Conservation (phyloP, 2,113 vertebrate genomes). For the Urocolius indicus region DNA sequence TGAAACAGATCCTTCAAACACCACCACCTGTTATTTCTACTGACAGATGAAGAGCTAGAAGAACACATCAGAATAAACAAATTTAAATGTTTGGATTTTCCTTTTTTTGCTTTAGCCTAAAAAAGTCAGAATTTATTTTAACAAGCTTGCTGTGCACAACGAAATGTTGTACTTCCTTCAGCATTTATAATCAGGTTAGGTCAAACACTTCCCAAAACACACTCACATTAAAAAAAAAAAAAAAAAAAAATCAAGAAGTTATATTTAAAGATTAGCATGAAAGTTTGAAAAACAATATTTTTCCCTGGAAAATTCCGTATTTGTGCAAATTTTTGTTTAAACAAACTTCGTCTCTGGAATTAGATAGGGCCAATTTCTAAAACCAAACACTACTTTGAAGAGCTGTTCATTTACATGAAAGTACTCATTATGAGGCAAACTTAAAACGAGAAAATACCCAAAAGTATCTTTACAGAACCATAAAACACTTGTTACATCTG, state of each 20-base stretch:
- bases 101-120: background rate
- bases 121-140: background rate
- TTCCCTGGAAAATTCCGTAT: background rate
- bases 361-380: background rate
- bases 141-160: background rate
- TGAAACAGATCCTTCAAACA: background rate
- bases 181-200: background rate
- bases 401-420: constrained; percentile 25
- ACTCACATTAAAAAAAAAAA: background rate
- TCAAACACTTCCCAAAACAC: background rate
- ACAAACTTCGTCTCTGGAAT: background rate
- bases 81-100: background rate
- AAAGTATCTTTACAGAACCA: constrained; percentile 25
- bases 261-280: background rate
- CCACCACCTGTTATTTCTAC: background rate
- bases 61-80: background rate
- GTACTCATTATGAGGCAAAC: background rate
- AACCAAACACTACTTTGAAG: background rate
- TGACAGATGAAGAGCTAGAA: background rate
- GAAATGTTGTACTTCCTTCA: background rate
- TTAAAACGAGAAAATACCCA: constrained; percentile 9
- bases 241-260: background rate
- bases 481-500: constrained; percentile 50
- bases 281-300: background rate
- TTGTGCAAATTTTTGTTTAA: background rate